These are phyloP conservation scores for Aphis gossypii DNA, from an alignment of 1,140 invertebrate species.

Conservation along the genomic window DNA sequence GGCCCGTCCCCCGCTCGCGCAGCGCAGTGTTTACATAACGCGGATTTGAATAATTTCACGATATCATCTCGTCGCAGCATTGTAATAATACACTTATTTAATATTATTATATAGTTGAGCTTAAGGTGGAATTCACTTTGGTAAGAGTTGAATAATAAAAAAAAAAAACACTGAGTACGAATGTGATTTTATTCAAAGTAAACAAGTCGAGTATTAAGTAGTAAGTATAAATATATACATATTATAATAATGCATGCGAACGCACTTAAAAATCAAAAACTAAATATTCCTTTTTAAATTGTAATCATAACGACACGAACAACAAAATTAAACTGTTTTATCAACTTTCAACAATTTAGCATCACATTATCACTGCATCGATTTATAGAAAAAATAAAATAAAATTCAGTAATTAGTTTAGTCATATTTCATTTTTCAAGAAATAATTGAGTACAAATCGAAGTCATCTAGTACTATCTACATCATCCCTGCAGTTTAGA, in stretches of 20 bases:
- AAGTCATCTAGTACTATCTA: not conserved
- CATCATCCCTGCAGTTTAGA: not conserved
- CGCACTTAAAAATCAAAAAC: not conserved
- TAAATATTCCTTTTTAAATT: not conserved
- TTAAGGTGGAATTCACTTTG: not conserved
- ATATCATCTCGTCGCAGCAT: slow-evolving; percentile 28
- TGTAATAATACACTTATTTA: not conserved
- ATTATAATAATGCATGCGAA: not conserved
- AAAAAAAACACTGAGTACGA: not conserved
- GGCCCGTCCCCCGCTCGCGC: not conserved
- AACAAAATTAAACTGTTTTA: not conserved
- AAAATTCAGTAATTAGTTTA: not conserved
- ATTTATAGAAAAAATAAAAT: not conserved
- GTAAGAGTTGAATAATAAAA: not conserved
- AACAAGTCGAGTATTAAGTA: not conserved
- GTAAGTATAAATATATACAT: not conserved
- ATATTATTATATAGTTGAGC: not conserved
- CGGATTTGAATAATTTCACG: slow-evolving; percentile 43
- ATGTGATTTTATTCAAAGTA: not conserved
- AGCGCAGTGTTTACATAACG: slow-evolving; percentile 35
- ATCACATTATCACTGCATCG: not conserved
- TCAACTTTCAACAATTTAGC: not conserved
- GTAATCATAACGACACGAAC: too few species aligned
- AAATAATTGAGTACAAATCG: not conserved
- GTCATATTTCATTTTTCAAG: not conserved